phyloP scores from a whole-genome alignment of 2,888 invertebrate species.

The Zygothrica quintamaculata region DNA sequence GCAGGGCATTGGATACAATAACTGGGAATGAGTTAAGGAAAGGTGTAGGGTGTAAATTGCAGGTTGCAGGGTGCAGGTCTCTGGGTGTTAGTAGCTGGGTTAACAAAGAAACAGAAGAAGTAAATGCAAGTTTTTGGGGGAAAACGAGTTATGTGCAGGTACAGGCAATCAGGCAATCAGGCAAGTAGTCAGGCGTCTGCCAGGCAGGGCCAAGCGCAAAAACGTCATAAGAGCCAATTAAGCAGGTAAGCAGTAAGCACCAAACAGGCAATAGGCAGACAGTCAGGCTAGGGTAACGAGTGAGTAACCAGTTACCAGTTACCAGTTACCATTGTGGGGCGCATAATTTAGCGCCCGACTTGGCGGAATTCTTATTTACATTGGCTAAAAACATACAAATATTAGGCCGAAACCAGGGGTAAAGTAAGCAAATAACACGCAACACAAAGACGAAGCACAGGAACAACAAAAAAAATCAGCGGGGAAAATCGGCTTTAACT shows the following conservation, averaged over 20 bases:
- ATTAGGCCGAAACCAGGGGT: not conserved
- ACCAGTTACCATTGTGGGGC: conserved; percentile 25
- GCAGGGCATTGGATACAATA: conserved; percentile 17
- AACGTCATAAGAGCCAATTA: conserved; percentile 81
- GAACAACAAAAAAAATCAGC: too few species aligned
- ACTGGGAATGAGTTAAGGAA: not conserved
- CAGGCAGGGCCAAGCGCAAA: conserved; percentile 62
- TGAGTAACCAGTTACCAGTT: conserved; percentile 1
- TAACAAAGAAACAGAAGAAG: conserved; percentile 16
- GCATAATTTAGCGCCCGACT: conserved; percentile 62
- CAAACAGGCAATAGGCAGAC: conserved; percentile 33
- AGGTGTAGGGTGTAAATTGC: not conserved
- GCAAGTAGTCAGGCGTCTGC: conserved; percentile 13
- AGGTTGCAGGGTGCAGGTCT: not conserved
- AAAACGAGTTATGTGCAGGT: conserved; percentile 60
- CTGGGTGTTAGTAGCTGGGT: not conserved
- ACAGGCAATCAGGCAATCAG: conserved; percentile 34
- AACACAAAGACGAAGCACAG: conserved; percentile 51
- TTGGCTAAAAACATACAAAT: conserved; percentile 39
- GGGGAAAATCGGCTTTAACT: conserved; percentile 65
- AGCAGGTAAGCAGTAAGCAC: conserved; percentile 70
- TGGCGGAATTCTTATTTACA: conserved; percentile 69
- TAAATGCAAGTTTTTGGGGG: conserved; percentile 59
- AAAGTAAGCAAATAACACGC: conserved; percentile 58
- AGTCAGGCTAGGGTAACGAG: conserved; percentile 41